Base-by-base conservation (phyloP, 2,888 invertebrate genomes). In the Apotomis turbidana region DNA sequence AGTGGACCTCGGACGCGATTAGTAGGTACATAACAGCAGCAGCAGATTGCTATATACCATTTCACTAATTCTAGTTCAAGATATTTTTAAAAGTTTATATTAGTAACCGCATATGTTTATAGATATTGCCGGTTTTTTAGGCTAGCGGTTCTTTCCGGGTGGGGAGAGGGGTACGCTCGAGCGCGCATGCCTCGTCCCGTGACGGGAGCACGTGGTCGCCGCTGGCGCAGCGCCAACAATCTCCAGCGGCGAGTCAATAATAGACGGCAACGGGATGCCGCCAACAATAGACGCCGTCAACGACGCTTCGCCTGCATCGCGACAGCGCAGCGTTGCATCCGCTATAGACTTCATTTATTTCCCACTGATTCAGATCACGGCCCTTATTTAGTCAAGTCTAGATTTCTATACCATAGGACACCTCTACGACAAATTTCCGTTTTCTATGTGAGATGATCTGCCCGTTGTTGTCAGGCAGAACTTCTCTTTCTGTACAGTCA, bases 191-290 rank as follows among this genome's bases (percentile, higher is more conserved):
- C 79, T 82, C 83, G 88, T 89, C 91, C 86, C 91, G 90, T 93
- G 93, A 93, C 90, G 86, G 49, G 82, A 86, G 85, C 93, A 93
- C 93, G 93, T 93, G 93, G 93, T 89, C 80, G 83, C 83, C 83
- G 84, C 88, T 93, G 93, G 93, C 92, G 85, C 85, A 79, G 44
- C 77, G 93, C 93, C 93, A 93, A 91, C 88, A 85, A 91, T 92
- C 92, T 93, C 93, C 93, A 93, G 91, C 90, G 85, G 85, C 85
- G 93, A 92, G 92, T 93, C 93, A 93, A 93, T 93, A 93, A 93
- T 93, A 93, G 93, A 91, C 84, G 88, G 88, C 88, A 87, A 89
- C 91, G 90, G 86, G 91, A 90, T 90, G 90, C 93, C 90, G 92
- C 93, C 91, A 93, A 93, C 93, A 93, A 93, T 93, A 93, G 93